phyloP scores from a whole-genome alignment of 2,113 vertebrate species.

The Apeltes quadracus region DNA sequence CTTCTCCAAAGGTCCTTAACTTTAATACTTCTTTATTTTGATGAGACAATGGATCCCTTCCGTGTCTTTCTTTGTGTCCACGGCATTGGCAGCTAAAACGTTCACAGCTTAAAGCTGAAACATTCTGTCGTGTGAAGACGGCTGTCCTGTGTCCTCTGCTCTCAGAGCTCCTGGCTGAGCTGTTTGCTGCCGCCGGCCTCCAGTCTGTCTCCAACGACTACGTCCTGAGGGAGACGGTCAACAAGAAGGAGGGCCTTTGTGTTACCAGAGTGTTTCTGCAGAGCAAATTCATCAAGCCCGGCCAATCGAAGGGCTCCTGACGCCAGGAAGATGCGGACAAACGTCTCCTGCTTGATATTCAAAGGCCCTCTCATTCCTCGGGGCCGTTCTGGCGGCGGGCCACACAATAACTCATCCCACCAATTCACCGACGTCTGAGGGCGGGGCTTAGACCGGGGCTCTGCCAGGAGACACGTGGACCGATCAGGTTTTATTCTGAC shows the following conservation, averaged over 20 bases:
- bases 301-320: constrained; percentile 36
- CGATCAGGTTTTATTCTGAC: background rate
- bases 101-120: too few species aligned
- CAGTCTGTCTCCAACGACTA: constrained; percentile 86
- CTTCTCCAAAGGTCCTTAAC: constrained; percentile 89
- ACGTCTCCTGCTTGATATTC: too few species aligned
- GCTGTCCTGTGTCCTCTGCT: background rate
- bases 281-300: constrained; percentile 89
- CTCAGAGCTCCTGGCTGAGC: constrained; percentile 86
- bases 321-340: background rate
- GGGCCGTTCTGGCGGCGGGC: background rate
- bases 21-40: too few species aligned
- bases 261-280: constrained; percentile 94
- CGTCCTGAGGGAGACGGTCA: constrained; percentile 92
- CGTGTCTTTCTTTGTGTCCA: background rate
- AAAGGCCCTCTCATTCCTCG: background rate
- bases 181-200: constrained; percentile 85
- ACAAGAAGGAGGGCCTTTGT: constrained; percentile 92
- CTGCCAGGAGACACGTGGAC: background rate
- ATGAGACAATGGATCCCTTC: background rate
- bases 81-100: background rate
- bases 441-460: background rate
- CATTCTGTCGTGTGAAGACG: too few species aligned
- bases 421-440: background rate
- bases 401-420: background rate